These are phyloP conservation scores for Calephelis nemesis DNA, from an alignment of 1,140 invertebrate genomes.

Conservation along the genomic window DNA sequence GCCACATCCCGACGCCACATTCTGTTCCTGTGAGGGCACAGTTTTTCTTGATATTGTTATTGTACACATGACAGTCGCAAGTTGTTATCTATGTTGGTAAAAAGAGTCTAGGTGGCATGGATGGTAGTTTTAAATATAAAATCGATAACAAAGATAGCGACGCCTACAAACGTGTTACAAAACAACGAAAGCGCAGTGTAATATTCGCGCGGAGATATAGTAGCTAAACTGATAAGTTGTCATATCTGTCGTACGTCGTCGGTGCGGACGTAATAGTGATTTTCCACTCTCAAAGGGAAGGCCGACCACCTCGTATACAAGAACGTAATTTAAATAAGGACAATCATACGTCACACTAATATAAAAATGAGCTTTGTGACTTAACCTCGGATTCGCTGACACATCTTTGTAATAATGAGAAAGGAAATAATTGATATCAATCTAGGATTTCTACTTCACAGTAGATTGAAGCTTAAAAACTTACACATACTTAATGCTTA, in stretches of 20 bases:
- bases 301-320: conserved; percentile 9
- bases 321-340: conserved; percentile 5
- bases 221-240: conserved; percentile 5
- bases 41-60: too few relatives aligned
- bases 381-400: not conserved
- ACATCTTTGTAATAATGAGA: not conserved
- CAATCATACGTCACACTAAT: conserved; percentile 6
- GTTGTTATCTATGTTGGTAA: too few relatives aligned
- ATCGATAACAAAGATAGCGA: not conserved
- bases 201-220: not conserved
- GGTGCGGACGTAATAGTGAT: not conserved
- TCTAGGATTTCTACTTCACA: too few relatives aligned
- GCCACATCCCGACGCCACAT: too few relatives aligned
- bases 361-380: not conserved
- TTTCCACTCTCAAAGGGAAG: conserved; percentile 10
- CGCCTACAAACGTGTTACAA: not conserved
- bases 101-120: too few relatives aligned
- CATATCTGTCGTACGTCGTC: not conserved
- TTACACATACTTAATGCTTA: too few relatives aligned
- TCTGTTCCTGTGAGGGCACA: too few relatives aligned
- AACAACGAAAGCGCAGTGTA: not conserved
- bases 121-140: too few relatives aligned
- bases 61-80: too few relatives aligned
- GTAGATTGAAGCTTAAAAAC: too few relatives aligned
- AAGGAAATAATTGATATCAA: too few relatives aligned